These are phyloP conservation scores for Bettongia penicillata DNA, from an alignment of 2,113 vertebrate genomes.

Conservation along the genomic window DNA sequence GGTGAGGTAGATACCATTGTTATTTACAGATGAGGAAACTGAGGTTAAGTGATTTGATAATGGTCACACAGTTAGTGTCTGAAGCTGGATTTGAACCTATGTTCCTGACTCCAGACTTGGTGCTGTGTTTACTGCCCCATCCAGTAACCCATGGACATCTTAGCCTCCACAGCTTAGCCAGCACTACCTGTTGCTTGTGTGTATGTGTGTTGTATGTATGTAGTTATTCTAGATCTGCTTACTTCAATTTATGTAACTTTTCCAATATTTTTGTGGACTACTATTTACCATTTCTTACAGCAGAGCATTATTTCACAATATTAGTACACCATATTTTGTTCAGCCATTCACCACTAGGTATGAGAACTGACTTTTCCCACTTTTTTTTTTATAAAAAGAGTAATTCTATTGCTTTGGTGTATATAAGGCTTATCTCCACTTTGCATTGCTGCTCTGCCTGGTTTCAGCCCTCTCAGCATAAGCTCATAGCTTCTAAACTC, in stretches of 20 bases:
- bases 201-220: neutral
- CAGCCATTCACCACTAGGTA: neutral
- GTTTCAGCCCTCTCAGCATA: no score
- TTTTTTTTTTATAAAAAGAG: neutral
- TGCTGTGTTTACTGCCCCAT: neutral
- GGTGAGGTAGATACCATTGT: neutral
- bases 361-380: neutral
- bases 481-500: no score
- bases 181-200: neutral
- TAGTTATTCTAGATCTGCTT: neutral
- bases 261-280: neutral
- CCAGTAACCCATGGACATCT: neutral
- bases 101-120: neutral
- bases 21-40: neutral
- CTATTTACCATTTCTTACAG: neutral
- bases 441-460: neutral
- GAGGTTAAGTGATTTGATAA: neutral
- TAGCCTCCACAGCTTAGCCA: neutral
- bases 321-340: neutral
- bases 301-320: neutral
- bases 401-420: neutral
- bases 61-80: neutral
- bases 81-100: neutral
- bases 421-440: neutral
- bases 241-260: neutral